Percentiles rank a stretch among this genome's conserved stretches.
These are phyloP conservation scores for Enteromius afrohamiltoni DNA, from an alignment of 2,797 vertebrate genomes.

Conservation along the genomic window DNA sequence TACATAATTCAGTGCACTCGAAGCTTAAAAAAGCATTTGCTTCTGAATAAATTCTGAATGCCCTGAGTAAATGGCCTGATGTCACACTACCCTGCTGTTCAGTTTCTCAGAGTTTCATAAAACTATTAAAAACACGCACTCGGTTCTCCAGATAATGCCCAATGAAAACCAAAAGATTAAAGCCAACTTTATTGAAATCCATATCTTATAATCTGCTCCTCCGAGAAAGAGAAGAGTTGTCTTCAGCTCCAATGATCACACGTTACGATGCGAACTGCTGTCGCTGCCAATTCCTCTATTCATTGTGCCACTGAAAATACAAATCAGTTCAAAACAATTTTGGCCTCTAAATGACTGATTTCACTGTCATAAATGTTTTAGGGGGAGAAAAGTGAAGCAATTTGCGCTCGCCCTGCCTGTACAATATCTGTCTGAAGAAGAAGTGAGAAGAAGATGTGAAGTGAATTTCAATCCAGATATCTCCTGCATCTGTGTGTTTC, in stretches of 20 bases:
- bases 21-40: neutral
- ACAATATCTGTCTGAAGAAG: constrained; percentile 58
- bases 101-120: constrained; percentile 37
- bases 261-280: constrained; percentile 41
- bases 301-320: constrained; percentile 60
- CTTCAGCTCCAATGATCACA: constrained; percentile 24
- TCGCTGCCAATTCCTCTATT: constrained; percentile 46
- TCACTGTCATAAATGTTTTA: constrained; percentile 68
- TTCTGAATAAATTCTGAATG: constrained; percentile 10
- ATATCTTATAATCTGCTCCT: constrained; percentile 47
- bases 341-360: constrained; percentile 64
- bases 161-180: constrained; percentile 39
- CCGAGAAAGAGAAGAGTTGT: constrained; percentile 46
- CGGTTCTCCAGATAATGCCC: constrained; percentile 36
- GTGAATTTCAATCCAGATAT: constrained; percentile 61
- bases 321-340: constrained; percentile 66
- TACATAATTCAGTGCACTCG: constrained; percentile 2
- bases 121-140: constrained; percentile 39
- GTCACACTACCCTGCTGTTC: constrained; percentile 31
- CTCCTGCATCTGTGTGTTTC: constrained; percentile 51
- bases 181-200: constrained; percentile 40
- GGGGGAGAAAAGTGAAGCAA: constrained; percentile 64
- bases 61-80: constrained; percentile 38
- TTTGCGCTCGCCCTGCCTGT: constrained; percentile 60
- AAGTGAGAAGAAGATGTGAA: constrained; percentile 53